Percentiles rank a stretch among this genome's conserved stretches.
Conservation (phyloP, 2,888 invertebrate genomes). For the Pseudolycoriella hygida region DNA sequence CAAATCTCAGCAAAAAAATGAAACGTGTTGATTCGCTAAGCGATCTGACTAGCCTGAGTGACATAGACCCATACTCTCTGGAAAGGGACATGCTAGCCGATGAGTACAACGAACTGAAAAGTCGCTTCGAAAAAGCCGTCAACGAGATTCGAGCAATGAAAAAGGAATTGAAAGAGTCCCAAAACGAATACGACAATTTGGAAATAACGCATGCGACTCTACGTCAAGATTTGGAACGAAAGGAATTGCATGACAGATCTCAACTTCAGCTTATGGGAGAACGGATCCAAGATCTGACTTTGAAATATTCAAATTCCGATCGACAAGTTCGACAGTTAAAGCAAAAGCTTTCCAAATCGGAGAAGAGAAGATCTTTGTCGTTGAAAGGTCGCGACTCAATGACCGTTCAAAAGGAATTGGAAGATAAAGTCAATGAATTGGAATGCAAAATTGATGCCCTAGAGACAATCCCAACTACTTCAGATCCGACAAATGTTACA, state of each 20-base stretch:
- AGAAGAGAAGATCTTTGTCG: conserved; percentile 64
- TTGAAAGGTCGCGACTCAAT: conserved; percentile 69
- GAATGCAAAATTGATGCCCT: conserved; percentile 58
- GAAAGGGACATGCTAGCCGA: conserved; percentile 63
- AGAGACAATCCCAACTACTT: conserved; percentile 29
- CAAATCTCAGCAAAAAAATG: conserved; percentile 25
- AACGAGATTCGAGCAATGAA: conserved; percentile 71
- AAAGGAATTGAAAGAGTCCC: conserved; percentile 59
- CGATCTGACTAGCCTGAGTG: conserved; percentile 65
- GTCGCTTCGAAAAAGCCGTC: conserved; percentile 65
- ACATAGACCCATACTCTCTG: conserved; percentile 51
- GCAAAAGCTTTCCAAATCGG: conserved; percentile 60
- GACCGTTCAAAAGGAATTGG: conserved; percentile 65
- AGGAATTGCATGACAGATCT: conserved; percentile 41
- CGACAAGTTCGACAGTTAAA: conserved; percentile 63
- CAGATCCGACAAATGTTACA: conserved; percentile 13
- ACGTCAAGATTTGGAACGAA: conserved; percentile 53
- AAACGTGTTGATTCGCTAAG: conserved; percentile 59
- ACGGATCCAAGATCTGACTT: conserved; percentile 66
- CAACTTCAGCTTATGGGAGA: conserved; percentile 67
- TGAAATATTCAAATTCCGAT: conserved; percentile 63
- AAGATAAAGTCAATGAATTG: conserved; percentile 64
- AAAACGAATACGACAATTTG: conserved; percentile 60
- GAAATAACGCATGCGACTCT: conserved; percentile 63
- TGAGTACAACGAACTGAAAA: conserved; percentile 58